These are phyloP conservation scores for Halcyon senegalensis DNA, from an alignment of 2,113 vertebrate species.

Conservation along the genomic window DNA sequence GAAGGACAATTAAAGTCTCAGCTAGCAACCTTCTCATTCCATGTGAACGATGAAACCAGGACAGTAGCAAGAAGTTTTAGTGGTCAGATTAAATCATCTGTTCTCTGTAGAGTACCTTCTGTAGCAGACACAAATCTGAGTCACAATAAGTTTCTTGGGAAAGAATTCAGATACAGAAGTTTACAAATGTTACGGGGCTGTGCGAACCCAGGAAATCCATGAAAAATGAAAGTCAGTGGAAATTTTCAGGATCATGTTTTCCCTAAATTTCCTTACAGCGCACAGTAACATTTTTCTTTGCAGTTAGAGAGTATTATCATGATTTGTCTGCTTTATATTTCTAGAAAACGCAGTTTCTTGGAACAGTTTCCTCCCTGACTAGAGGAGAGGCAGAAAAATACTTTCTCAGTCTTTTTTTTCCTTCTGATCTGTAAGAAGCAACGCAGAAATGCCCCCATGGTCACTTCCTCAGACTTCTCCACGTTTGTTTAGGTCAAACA, in stretches of 20 bases:
- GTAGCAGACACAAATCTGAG: not conserved
- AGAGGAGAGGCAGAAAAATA: not conserved
- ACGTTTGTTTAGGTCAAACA: constrained; percentile 82
- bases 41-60: not conserved
- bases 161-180: not conserved
- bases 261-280: not conserved
- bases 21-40: not conserved
- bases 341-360: not conserved
- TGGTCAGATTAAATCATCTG: not conserved
- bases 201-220: not conserved
- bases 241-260: not conserved
- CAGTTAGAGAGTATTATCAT: not conserved
- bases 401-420: constrained; percentile 47
- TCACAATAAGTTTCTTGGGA: not conserved
- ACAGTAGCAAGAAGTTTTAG: not conserved
- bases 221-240: not conserved
- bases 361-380: not conserved
- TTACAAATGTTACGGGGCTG: not conserved
- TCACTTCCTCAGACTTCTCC: constrained; percentile 13
- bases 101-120: not conserved
- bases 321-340: not conserved
- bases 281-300: constrained; percentile 18
- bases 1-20: not conserved
- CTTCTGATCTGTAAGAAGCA: constrained; percentile 22
- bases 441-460: not conserved